These are phyloP conservation scores for Noctua fimbriata DNA, from an alignment of 2,888 invertebrate genomes.

Conservation along the genomic window DNA sequence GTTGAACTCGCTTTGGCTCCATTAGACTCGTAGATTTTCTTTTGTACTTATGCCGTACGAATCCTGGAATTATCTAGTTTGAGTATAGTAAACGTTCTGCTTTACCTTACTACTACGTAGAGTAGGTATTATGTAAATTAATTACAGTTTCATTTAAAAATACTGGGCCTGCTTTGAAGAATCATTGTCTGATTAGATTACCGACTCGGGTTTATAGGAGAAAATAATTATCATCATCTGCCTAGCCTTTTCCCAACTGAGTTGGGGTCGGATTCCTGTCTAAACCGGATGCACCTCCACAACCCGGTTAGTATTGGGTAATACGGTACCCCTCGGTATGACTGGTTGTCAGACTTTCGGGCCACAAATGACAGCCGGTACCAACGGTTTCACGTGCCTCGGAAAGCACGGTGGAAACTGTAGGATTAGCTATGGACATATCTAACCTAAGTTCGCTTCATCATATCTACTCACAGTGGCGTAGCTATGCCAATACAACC, in stretches of 20 bases:
- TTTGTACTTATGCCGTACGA: background rate
- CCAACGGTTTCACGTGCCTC: too few species aligned
- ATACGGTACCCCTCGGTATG: background rate
- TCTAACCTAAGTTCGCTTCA: background rate
- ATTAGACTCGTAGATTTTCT: background rate
- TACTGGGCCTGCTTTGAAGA: background rate
- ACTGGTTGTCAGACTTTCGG: background rate
- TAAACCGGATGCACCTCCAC: background rate
- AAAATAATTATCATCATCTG: background rate
- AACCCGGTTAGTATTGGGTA: background rate
- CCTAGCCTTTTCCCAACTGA: background rate
- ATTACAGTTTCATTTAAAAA: slow-evolving; percentile 13
- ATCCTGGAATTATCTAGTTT: background rate
- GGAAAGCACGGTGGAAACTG: too few species aligned
- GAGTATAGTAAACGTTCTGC: too few species aligned
- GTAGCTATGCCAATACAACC: too few species aligned
- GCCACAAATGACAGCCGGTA: background rate
- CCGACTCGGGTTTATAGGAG: background rate
- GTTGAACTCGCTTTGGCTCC: slow-evolving; percentile 7
- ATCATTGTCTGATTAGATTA: slow-evolving; percentile 7
- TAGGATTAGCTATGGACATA: too few species aligned
- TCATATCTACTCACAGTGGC: too few species aligned
- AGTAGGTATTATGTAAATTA: background rate
- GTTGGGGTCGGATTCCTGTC: background rate
- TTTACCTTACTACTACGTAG: background rate